phyloP scores from a whole-genome alignment of 2,888 invertebrate species.

The Drosophila meridiana region DNA sequence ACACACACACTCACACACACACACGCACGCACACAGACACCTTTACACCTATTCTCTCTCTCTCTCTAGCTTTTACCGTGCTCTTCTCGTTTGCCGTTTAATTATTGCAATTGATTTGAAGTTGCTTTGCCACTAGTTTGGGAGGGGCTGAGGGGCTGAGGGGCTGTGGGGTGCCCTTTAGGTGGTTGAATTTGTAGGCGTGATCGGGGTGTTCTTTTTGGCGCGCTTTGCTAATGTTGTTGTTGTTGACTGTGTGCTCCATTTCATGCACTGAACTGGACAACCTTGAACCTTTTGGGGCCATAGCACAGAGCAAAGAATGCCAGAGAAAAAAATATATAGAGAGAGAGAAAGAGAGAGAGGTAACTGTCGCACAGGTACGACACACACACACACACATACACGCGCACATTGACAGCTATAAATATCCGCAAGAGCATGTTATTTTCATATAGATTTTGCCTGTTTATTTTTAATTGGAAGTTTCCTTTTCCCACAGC shows the following conservation, averaged over 20 bases:
- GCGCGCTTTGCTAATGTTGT: conserved; percentile 40
- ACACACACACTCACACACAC: conserved; percentile 32
- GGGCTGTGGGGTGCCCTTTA: background rate
- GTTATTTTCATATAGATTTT: conserved; percentile 35
- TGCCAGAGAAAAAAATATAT: background rate
- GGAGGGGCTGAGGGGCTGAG: background rate
- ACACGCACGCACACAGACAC: conserved; percentile 19
- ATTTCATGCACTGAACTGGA: conserved; percentile 54
- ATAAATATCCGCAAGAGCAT: conserved; percentile 46
- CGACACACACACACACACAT: background rate
- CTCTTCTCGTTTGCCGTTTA: conserved; percentile 44
- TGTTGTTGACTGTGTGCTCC: conserved; percentile 21
- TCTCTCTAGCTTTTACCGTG: conserved; percentile 1
- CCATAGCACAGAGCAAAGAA: conserved; percentile 30
- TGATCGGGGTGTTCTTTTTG: conserved; percentile 38
- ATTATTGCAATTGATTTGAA: conserved; percentile 61
- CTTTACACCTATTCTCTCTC: conserved; percentile 2
- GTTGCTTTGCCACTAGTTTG: conserved; percentile 17
- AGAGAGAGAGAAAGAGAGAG: background rate
- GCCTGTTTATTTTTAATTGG: conserved; percentile 27
- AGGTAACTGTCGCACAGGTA: conserved; percentile 39
- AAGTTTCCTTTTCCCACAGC: no score
- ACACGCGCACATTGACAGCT: conserved; percentile 24
- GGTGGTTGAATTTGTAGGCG: background rate
- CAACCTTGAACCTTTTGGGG: conserved; percentile 79